Conservation (phyloP, 1,140 invertebrate species). For the Heterodera carotae region DNA sequence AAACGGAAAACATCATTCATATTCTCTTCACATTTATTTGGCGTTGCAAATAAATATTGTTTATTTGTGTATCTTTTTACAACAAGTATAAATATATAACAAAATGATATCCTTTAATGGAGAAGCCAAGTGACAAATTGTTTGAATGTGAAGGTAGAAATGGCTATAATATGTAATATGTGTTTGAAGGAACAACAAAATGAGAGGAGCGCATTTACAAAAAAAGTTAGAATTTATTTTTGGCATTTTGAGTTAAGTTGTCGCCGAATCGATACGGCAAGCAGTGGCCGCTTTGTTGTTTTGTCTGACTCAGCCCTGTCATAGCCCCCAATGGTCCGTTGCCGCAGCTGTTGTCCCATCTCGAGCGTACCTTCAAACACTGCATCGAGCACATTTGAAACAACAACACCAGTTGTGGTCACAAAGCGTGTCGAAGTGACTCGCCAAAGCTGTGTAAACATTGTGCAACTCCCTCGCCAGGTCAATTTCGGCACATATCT, state of each 20-base stretch:
- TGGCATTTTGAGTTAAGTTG: neutral
- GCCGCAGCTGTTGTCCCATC: neutral
- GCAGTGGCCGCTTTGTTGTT: neutral
- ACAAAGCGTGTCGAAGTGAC: slow-evolving; percentile 43
- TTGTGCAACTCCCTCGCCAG: slow-evolving; percentile 52
- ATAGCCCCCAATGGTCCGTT: neutral
- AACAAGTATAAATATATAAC: slow-evolving; percentile 5
- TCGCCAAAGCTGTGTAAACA: slow-evolving; percentile 44
- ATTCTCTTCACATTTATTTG: too few species aligned
- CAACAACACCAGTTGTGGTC: slow-evolving; percentile 21
- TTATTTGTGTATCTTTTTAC: too few species aligned
- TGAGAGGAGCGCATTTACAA: neutral
- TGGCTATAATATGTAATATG: neutral
- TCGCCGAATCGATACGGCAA: neutral
- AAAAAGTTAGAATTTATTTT: neutral
- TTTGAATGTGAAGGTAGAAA: neutral
- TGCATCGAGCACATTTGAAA: slow-evolving; percentile 13
- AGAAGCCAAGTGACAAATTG: neutral
- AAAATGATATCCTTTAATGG: neutral
- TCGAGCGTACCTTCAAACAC: neutral
- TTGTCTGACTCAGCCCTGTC: too few species aligned
- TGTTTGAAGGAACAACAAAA: neutral
- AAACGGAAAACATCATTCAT: too few species aligned
- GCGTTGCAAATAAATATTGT: too few species aligned
- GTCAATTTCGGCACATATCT: slow-evolving; percentile 41